Evolutionary conservation across 2,888 invertebrate species (phyloP), one percentile per base, ranked within the genome.

Genomic region (Xanthorhoe spadicearia): DNA sequence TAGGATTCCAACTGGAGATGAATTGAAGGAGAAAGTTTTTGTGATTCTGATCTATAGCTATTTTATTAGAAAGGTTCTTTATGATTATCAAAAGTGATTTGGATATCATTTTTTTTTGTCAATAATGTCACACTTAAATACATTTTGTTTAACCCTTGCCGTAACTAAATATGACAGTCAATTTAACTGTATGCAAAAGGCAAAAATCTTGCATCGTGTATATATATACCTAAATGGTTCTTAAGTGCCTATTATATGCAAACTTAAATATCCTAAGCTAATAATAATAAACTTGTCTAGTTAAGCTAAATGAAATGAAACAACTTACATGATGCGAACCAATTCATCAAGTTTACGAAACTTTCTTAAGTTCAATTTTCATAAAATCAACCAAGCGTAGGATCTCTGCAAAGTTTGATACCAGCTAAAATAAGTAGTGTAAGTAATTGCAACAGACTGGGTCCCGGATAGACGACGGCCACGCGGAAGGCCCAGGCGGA

Each of bases 271-370:
- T 32, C 7, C 7, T 7, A 32, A 13, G 1, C 1, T 38, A 38
- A 8, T 10, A 9, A 6, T 15, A 46, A 65, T 65, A 65, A 68
- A 63, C 57, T 52, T 63, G 18, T 49, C 17, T n/a, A 43, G 38
- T n/a, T 46, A 9, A 17, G 48, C 4, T 48, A 48, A 57, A 58
- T 52, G 52, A 52, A 32, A 32, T 58, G 18, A 49, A 35, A 32
- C 32, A 49, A 57, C 57, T 18, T 17, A 2, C 18, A 35, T 35
- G 35, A 46, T 46, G 56, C 18, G n/a, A 50, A 10, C 50, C n/a
- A 35, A 35, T 35, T 18, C 49, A 58, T 38, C 50, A 15, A 58
- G 48, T 18, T 18, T 50, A 35, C 50, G 35, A 38, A 50, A 49
- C 49, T 57, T 57, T 35, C 6, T 18, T 32, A 50, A 58, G 50